Evolutionary conservation across 1,140 invertebrate species (phyloP), one percentile per base, ranked within the genome.

Genomic region (Artemia franciscana): DNA sequence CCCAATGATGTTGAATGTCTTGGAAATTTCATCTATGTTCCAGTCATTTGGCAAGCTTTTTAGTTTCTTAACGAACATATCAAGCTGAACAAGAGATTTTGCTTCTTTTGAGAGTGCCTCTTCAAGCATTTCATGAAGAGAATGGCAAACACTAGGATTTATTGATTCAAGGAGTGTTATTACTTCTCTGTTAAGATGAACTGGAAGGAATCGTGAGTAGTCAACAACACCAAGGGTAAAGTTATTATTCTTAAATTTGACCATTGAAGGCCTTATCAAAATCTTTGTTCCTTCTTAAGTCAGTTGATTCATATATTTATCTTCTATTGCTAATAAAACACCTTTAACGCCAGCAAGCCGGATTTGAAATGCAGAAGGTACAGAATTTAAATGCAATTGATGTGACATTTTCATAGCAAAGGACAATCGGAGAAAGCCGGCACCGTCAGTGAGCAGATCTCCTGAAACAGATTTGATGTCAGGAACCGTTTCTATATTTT

Each of bases 161-260:
- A 60, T 26, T 5, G 60, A 24, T 5, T 60, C 60, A 7, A 60
- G 60, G 9, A 60, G 27, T 26, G 60, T 60, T 24, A 60, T 60
- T 18, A 27, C 21, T 24, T 60, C 60, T 7, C 60, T 21, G 26
- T 60, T 60, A 18, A 60, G 60, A 18, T 26, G 23, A 5, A 24
- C n/a, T 25, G 60, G 60, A 25, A 26, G 23, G 26, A 60, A 60
- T 21, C 26, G 24, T 25, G 60, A 60, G 5, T 12, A 26, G 2
- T 21, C 23, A n/a, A 60, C 60, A 27, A 60, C 21, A 24, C 60
- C 60, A 2, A 60, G 60, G 24, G 21, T 60, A 12, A 26, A 1
- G 26, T 60, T 18, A 12, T 24, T 25, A 27, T 24, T 26, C 26
- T 60, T 25, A 26, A 60, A 60, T 25, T 60, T 60, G 5, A 26